These are phyloP conservation scores for Dynastes tityus DNA, from an alignment of 2,888 invertebrate genomes.

Conservation along the genomic window DNA sequence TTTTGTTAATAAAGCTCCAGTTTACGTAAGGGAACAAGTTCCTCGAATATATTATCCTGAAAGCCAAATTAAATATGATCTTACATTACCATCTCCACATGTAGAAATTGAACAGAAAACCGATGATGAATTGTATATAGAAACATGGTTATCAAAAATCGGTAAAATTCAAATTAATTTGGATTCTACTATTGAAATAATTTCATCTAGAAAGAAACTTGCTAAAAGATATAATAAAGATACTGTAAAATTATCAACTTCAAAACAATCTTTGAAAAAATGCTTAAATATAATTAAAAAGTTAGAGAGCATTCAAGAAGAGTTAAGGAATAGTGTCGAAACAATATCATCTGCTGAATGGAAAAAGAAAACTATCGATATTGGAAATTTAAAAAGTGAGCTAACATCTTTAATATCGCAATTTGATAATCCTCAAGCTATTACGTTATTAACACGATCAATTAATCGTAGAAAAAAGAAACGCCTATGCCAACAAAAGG, in stretches of 20 bases:
- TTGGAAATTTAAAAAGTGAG: constrained; percentile 71
- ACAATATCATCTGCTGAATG: constrained; percentile 74
- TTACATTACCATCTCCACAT: constrained; percentile 45
- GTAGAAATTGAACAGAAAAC: constrained; percentile 57
- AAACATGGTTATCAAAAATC: constrained; percentile 67
- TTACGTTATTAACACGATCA: constrained; percentile 69
- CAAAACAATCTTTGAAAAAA: constrained; percentile 64
- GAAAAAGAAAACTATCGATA: constrained; percentile 72
- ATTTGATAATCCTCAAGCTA: constrained; percentile 69
- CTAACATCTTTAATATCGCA: constrained; percentile 69
- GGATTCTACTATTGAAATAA: constrained; percentile 58
- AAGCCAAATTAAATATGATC: constrained; percentile 49
- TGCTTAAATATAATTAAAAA: constrained; percentile 65
- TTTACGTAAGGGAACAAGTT: constrained; percentile 23
- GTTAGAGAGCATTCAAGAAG: constrained; percentile 68
- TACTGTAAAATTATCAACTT: constrained; percentile 65
- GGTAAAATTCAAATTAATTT: constrained; percentile 65
- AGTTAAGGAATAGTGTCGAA: constrained; percentile 70
- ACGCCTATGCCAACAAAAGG: constrained; percentile 70
- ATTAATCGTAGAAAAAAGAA: constrained; percentile 72
- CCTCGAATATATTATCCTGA: constrained; percentile 33
- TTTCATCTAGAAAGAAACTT: constrained; percentile 36
- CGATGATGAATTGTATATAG: constrained; percentile 68
- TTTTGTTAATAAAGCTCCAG: constrained; percentile 48
- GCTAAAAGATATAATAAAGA: constrained; percentile 41